phyloP scores from a whole-genome alignment of 1,140 invertebrate genomes.

The Pseudomyrmex pallidus region DNA sequence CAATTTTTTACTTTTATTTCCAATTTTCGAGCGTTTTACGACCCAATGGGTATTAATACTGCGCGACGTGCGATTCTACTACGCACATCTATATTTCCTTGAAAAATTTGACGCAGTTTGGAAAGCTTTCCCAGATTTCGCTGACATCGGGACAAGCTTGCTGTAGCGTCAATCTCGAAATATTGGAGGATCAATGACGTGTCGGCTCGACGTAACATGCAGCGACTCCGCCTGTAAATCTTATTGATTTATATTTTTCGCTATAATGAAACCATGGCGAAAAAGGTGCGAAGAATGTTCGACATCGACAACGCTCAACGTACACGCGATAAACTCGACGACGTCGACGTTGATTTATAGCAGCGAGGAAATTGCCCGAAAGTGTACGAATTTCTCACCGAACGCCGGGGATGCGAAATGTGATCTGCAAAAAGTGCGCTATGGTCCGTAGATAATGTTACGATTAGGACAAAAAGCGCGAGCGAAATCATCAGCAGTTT shows the following conservation, averaged over 20 bases:
- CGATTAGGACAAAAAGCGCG: slow-evolving; percentile 61
- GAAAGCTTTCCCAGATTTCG: slow-evolving; percentile 42
- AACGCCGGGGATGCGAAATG: slow-evolving; percentile 67
- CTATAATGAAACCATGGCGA: slow-evolving; percentile 56
- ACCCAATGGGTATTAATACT: slow-evolving; percentile 11
- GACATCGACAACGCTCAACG: slow-evolving; percentile 60
- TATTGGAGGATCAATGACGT: slow-evolving; percentile 56
- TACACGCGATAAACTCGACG: slow-evolving; percentile 67
- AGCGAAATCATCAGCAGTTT: slow-evolving; percentile 26
- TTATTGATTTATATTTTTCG: slow-evolving; percentile 63
- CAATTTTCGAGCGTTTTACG: background rate
- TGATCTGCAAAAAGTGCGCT: slow-evolving; percentile 66
- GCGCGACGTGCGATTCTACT: background rate
- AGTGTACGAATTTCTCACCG: slow-evolving; percentile 72
- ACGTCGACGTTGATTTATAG: slow-evolving; percentile 73
- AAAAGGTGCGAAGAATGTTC: slow-evolving; percentile 62
- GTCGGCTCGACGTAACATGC: slow-evolving; percentile 45
- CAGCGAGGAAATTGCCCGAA: slow-evolving; percentile 73
- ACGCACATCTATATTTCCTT: slow-evolving; percentile 12
- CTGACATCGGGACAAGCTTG: slow-evolving; percentile 53
- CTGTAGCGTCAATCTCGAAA: slow-evolving; percentile 56
- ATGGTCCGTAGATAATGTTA: slow-evolving; percentile 69
- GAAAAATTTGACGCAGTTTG: slow-evolving; percentile 43
- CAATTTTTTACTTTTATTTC: background rate
- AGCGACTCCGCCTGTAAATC: slow-evolving; percentile 50